Base-by-base conservation (phyloP, 30 jellyfish, hydroid and myxozoan genomes). In the Cassiopea andromeda region DNA sequence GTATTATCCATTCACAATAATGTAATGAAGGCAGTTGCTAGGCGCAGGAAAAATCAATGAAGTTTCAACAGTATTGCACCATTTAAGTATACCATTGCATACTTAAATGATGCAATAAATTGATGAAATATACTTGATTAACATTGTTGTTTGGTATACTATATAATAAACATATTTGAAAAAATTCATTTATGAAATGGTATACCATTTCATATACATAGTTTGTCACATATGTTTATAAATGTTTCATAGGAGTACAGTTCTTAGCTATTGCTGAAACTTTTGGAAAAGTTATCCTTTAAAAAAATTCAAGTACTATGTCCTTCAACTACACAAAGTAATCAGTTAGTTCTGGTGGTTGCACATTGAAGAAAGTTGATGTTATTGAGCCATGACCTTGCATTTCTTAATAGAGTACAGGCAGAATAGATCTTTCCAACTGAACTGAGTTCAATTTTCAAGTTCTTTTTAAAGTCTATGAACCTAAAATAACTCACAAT, bases 401-500 rank as follows among this genome's bases (percentile, higher is more conserved):
- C 97, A 81, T 92, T 92, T 43, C 69, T 67, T 9, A 86, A 60
- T 59, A 90, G 57, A 4, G 96, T 89, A 47, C 93, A 73, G 18
- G 61, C 85, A 50, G 17, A 45, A 60, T 85, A 85, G 78, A 85
- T 15, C 17, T 73, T 83, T 17, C 90, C 97, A 77, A 91, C 96
- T 6, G 87, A 93, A 77, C 87, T 60, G 45, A 91, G 68, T 61
- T 69, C 66, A 68, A 74, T 80, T 75, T 93, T 88, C 19, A 85
- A 81, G 75, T 87, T 92, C 69, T 86, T 87, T 87, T 87, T 78
- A 54, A 87, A 92, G 74, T 92, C 98, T 13, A 86, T 44, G 57
- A 80, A 80, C 72, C 46, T 71, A 47, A 87, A 87, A 74, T 66
- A 92, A 61, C 67, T 80, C 44, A 75, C 77, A 15, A 81, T 87